phyloP scores from a whole-genome alignment of 2,113 vertebrate species.

The Hyaena hyaena region DNA sequence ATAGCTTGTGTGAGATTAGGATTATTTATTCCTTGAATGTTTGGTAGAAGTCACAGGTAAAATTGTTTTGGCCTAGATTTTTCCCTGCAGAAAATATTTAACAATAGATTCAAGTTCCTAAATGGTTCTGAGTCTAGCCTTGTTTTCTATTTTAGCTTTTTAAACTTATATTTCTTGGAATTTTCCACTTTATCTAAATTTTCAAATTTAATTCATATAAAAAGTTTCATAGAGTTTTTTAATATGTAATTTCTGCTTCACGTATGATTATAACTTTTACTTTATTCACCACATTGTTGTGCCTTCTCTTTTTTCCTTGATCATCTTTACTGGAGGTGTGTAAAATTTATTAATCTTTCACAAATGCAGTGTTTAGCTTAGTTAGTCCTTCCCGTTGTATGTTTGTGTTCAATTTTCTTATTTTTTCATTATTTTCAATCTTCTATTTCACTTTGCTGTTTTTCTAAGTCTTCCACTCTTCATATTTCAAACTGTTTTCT shows the following conservation, averaged over 20 bases:
- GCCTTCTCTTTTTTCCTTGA: background rate
- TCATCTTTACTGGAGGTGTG: background rate
- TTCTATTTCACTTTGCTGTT: background rate
- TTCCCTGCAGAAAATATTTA: background rate
- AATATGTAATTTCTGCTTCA: background rate
- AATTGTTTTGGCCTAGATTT: slow-evolving; percentile 17
- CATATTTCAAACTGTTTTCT: slow-evolving; percentile 5
- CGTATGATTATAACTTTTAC: background rate
- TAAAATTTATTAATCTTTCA: background rate
- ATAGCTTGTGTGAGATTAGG: background rate
- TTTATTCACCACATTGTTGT: background rate
- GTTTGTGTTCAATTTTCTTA: background rate
- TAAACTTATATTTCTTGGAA: slow-evolving; percentile 13
- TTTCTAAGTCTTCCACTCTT: slow-evolving; percentile 24
- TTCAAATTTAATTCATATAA: slow-evolving; percentile 13
- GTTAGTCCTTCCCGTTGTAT: background rate
- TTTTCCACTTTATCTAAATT: background rate
- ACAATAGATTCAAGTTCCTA: background rate
- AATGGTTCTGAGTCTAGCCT: background rate
- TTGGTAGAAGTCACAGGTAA: background rate
- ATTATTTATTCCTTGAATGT: background rate
- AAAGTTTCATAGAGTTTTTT: background rate
- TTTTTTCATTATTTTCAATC: slow-evolving; percentile 23
- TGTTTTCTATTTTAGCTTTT: background rate
- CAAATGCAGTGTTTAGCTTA: background rate